Evolutionary conservation across 2,797 vertebrate species (phyloP).

Genomic region (Eospalax fontanierii): DNA sequence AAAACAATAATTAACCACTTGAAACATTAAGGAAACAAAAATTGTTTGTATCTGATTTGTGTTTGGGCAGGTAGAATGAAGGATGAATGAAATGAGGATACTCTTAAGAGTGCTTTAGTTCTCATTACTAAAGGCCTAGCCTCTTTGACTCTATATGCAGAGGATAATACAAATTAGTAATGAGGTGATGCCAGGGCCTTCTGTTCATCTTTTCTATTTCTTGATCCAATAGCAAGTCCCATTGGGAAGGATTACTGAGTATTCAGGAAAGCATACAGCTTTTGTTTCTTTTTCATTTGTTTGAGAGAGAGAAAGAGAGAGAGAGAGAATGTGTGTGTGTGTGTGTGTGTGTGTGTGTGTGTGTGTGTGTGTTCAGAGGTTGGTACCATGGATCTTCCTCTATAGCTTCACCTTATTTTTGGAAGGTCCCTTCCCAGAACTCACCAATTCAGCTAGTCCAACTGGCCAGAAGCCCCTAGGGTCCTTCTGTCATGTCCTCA

Average conservation of each 20-base stretch:
- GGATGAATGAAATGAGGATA: background rate
- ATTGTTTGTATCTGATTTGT: conserved; percentile 6
- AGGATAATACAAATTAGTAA: background rate
- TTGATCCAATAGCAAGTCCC: background rate
- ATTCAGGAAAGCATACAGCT: background rate
- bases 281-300: too few species aligned
- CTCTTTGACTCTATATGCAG: conserved; percentile 1
- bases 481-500: background rate
- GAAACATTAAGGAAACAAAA: background rate
- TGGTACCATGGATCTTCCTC: background rate
- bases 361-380: background rate
- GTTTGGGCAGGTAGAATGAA: background rate
- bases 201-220: too few species aligned
- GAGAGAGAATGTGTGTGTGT: too few species aligned
- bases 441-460: background rate
- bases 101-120: background rate
- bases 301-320: too few species aligned
- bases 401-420: background rate
- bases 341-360: background rate
- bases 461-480: background rate
- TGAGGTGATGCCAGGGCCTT: too few species aligned
- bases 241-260: background rate
- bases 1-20: conserved; percentile 29
- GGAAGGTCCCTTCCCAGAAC: background rate
- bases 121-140: background rate